Conservation (phyloP, 2,888 invertebrate species). For the Oscheius sp. region DNA sequence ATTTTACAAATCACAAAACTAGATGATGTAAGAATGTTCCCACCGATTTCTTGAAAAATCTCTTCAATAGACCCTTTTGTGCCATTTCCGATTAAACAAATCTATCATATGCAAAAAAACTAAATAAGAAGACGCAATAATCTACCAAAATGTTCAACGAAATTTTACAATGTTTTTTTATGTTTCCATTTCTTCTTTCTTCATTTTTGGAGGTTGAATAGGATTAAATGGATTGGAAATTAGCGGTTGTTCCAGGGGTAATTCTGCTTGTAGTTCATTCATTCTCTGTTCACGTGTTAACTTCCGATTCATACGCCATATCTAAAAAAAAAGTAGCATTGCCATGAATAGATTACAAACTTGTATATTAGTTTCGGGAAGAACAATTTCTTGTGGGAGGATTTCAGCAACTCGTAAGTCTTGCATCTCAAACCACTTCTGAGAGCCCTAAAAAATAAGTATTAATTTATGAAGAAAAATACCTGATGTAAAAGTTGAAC, state of each 20-base stretch:
- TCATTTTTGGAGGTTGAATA: neutral
- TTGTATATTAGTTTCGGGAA: constrained; percentile 98
- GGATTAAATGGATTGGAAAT: constrained; percentile 11
- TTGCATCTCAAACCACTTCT: constrained; percentile 88
- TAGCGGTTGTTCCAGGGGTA: neutral
- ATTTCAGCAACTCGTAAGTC: constrained; percentile 98
- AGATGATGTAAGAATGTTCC: too few species aligned
- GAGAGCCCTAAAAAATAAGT: constrained; percentile 76
- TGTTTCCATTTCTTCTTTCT: too few species aligned
- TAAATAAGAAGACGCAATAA: too few species aligned
- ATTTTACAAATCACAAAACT: too few species aligned
- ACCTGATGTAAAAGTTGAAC: constrained; percentile 88
- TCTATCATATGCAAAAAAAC: too few species aligned
- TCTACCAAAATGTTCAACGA: too few species aligned
- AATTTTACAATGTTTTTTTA: too few species aligned
- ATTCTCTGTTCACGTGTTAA: constrained; percentile 10
- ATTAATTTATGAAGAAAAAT: constrained; percentile 1
- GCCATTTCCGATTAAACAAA: too few species aligned
- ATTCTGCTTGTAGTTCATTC: neutral
- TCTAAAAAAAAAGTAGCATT: neutral
- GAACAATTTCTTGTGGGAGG: constrained; percentile 97
- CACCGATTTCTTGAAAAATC: too few species aligned
- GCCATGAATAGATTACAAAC: constrained; percentile 70
- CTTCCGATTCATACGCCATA: constrained; percentile 15
- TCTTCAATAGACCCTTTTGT: too few species aligned